Evolutionary conservation across 2,797 vertebrate species (phyloP).

Genomic region (Xerus rutilus): DNA sequence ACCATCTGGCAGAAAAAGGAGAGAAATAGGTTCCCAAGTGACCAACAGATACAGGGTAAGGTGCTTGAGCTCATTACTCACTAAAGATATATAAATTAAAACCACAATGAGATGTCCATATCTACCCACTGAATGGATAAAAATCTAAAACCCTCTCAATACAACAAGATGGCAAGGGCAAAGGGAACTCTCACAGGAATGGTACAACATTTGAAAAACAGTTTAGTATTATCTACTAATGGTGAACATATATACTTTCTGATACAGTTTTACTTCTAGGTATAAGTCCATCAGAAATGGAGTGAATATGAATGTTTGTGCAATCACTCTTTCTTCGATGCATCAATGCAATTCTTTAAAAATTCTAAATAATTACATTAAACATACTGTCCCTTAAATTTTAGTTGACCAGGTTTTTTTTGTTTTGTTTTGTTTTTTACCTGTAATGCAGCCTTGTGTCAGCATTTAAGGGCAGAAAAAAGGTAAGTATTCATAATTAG

Average conservation of each 20-base stretch:
- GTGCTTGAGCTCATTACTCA: neutral
- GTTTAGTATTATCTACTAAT: neutral
- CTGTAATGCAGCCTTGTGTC: conserved; percentile 94
- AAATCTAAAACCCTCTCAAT: conserved; percentile 1
- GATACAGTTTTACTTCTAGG: neutral
- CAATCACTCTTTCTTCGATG: neutral
- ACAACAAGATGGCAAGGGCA: neutral
- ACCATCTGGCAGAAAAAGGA: neutral
- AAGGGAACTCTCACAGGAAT: neutral
- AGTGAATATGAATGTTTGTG: neutral
- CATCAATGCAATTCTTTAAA: conserved; percentile 26
- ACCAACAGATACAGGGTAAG: neutral
- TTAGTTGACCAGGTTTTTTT: conserved; percentile 56
- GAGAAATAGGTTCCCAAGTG: neutral
- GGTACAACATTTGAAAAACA: neutral
- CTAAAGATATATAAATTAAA: conserved; percentile 35
- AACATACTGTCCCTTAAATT: conserved; percentile 59
- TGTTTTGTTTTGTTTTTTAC: conserved; percentile 87
- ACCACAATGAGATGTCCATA: neutral
- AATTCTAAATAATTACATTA: conserved; percentile 41
- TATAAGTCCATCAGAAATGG: neutral
- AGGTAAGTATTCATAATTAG: conserved; percentile 72
- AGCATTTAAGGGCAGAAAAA: conserved; percentile 85
- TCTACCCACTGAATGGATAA: neutral
- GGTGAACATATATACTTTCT: neutral